Percentiles rank a stretch among this genome's conserved stretches.
Conservation (phyloP, 2,797 vertebrate genomes). For the Rousettus madagascariensis region DNA sequence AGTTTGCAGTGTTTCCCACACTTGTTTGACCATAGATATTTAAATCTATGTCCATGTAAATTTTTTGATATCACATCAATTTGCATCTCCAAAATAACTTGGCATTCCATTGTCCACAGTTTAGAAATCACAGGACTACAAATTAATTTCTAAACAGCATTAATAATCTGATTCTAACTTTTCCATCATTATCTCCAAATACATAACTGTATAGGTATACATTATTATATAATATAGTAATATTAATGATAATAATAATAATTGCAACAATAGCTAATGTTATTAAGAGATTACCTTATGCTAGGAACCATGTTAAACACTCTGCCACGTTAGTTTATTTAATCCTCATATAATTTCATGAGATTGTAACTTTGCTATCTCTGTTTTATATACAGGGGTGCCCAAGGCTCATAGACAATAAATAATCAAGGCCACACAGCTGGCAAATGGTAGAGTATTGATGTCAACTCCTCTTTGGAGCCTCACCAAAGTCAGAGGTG, state of each 20-base stretch:
- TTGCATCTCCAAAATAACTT: constrained; percentile 26
- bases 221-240: neutral
- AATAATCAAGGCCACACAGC: neutral
- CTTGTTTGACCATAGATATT: neutral
- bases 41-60: neutral
- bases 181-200: constrained; percentile 18
- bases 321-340: neutral
- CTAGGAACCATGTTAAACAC: neutral
- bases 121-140: neutral
- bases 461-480: neutral
- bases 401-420: neutral
- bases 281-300: neutral
- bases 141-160: neutral
- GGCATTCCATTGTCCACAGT: neutral
- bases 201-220: neutral
- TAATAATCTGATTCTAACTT: neutral
- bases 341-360: neutral
- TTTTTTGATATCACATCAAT: neutral
- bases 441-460: neutral
- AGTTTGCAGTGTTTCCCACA: neutral
- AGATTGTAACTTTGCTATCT: neutral
- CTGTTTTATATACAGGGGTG: neutral
- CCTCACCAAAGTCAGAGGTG: neutral
- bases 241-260: neutral
- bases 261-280: neutral